These are phyloP conservation scores for Corbicula japonica DNA, from an alignment of 2,888 invertebrate genomes.

Conservation along the genomic window DNA sequence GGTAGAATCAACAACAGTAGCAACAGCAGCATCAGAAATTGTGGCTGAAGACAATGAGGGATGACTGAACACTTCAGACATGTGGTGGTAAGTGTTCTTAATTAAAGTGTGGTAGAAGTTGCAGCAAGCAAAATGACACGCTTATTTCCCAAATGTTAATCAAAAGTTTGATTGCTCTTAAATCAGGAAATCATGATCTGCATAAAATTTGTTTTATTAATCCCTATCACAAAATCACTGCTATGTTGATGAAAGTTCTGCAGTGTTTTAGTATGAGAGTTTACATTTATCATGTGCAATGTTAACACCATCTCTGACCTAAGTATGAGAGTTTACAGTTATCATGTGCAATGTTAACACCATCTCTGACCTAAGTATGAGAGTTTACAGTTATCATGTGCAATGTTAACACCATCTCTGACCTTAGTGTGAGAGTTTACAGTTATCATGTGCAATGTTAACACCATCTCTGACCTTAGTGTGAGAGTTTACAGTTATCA, in stretches of 20 bases:
- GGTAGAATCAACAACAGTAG: background rate
- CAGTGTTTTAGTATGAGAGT: background rate
- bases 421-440: too few species aligned
- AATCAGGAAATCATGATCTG: background rate
- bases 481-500: too few species aligned
- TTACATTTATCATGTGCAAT: too few species aligned
- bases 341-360: too few species aligned
- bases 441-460: too few species aligned
- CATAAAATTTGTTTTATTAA: background rate
- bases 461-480: too few species aligned
- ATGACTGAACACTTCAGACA: background rate
- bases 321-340: too few species aligned
- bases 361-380: too few species aligned
- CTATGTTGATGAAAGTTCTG: background rate
- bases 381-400: too few species aligned
- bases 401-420: too few species aligned
- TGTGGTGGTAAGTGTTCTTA: slow-evolving; percentile 9
- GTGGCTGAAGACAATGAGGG: background rate
- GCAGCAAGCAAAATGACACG: background rate
- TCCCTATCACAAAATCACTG: background rate
- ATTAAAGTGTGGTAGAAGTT: too few species aligned
- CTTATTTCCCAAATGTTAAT: background rate
- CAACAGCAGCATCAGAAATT: background rate
- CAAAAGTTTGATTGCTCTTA: background rate
- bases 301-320: too few species aligned